A percentile compares a stretch with the other conserved stretches of the same genome.
phyloP scores from a whole-genome alignment of 2,113 vertebrate genomes.

The Mola mola region DNA sequence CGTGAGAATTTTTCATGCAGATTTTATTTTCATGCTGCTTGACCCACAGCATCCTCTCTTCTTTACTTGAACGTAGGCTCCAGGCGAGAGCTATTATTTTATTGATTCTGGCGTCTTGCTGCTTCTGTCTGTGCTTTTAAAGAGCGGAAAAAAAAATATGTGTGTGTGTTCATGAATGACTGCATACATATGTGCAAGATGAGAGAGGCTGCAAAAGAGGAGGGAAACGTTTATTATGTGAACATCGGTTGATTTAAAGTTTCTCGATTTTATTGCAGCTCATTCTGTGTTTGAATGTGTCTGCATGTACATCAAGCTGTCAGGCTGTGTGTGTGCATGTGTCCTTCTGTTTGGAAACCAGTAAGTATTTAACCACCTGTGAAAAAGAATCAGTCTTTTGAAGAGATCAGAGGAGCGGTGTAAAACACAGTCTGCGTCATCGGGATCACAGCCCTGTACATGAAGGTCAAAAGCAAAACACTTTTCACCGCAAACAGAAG shows the following conservation, averaged over 20 bases:
- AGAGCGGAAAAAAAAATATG: conserved; percentile 17
- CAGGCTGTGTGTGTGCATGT: conserved; percentile 15
- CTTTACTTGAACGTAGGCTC: conserved; percentile 47
- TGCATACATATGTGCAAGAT: conserved; percentile 7
- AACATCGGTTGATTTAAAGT: conserved; percentile 37
- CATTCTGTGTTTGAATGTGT: conserved; percentile 8
- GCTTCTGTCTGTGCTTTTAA: conserved; percentile 60
- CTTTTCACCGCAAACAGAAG: conserved; percentile 62
- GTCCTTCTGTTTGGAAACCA: conserved; percentile 16
- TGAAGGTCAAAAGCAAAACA: conserved; percentile 73
- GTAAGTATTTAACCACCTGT: conserved; percentile 61
- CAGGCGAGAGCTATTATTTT: conserved; percentile 75
- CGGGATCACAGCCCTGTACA: conserved; percentile 63
- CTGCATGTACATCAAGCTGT: conserved; percentile 11
- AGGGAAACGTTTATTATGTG: conserved; percentile 28
- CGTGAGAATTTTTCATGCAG: conserved; percentile 43
- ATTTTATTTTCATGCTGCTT: conserved; percentile 44
- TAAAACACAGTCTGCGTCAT: conserved; percentile 80
- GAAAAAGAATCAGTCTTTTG: conserved; percentile 72
- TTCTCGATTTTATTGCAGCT: conserved; percentile 31
- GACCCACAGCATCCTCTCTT: conserved; percentile 44
- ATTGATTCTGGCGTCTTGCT: conserved; percentile 78
- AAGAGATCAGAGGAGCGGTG: conserved; percentile 70
- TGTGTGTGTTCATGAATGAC: neutral
- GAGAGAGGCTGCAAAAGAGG: conserved; percentile 15